Evolutionary conservation across 2,113 vertebrate species (phyloP).

Genomic region (Phylloscopus trochilus): DNA sequence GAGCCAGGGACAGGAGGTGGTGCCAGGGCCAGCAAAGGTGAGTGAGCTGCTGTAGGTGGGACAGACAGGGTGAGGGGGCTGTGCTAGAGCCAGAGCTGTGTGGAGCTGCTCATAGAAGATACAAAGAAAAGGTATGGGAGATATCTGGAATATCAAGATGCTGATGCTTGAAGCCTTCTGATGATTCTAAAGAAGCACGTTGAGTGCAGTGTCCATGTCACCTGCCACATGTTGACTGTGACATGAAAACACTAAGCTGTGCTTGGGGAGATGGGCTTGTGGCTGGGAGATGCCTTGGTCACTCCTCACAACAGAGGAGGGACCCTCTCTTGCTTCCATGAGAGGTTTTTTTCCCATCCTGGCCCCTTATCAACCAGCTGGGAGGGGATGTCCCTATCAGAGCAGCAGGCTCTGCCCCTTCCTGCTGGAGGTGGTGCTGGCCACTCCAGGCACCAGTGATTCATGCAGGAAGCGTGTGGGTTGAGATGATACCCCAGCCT

Average conservation of each 20-base stretch:
- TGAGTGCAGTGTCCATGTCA: no score
- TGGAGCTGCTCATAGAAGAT: no score
- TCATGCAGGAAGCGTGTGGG: neutral
- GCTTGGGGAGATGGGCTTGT: neutral
- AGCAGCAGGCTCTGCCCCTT: neutral
- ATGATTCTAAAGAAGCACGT: no score
- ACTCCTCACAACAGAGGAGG: neutral
- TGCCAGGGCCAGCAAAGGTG: no score
- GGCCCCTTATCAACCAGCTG: neutral
- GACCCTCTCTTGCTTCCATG: neutral
- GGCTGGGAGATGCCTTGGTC: neutral
- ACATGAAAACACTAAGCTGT: neutral
- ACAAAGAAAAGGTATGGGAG: no score
- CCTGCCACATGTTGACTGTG: no score
- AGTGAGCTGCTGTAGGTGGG: no score
- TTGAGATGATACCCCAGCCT: neutral
- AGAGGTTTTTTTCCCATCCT: neutral
- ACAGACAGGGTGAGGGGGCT: no score
- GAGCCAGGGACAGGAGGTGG: no score
- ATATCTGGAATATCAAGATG: no score
- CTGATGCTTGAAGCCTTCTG: no score
- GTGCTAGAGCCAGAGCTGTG: no score
- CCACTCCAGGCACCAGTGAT: neutral
- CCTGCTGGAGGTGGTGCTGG: neutral
- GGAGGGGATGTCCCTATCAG: neutral